phyloP scores from a whole-genome alignment of 2,113 vertebrate genomes.

The Malurus cyaneus region DNA sequence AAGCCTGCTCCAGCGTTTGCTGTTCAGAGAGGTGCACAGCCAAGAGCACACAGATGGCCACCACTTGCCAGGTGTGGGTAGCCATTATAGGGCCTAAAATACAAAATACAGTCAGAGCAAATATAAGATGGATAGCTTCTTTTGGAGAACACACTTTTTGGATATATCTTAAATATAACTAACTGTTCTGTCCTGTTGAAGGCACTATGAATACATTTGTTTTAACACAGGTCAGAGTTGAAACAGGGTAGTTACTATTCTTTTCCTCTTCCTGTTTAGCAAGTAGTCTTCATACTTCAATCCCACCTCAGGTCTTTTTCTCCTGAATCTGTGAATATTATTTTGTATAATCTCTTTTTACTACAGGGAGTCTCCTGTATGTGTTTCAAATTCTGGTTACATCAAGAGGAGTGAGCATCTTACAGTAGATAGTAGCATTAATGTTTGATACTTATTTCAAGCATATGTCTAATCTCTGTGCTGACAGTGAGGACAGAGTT shows the following conservation, averaged over 20 bases:
- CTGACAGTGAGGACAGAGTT: background rate
- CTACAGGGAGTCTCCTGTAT: background rate
- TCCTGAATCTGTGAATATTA: background rate
- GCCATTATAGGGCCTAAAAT: constrained; percentile 57
- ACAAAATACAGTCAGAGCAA: background rate
- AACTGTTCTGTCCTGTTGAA: background rate
- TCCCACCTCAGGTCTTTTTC: background rate
- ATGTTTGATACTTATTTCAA: background rate
- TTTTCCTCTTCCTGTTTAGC: background rate
- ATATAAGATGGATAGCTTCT: background rate
- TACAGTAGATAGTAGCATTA: background rate
- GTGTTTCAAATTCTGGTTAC: background rate
- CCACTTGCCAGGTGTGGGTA: background rate
- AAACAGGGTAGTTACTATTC: background rate
- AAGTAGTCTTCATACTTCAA: background rate
- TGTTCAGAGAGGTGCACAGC: background rate
- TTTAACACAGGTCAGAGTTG: background rate
- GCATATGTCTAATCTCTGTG: background rate
- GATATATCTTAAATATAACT: background rate
- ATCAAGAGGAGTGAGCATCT: background rate
- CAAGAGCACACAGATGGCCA: background rate
- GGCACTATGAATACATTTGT: background rate
- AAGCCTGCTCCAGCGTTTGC: background rate
- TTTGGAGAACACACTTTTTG: background rate
- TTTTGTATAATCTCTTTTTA: background rate